Evolutionary conservation across 2,113 vertebrate genomes (phyloP).

Genomic region (Laticauda colubrina): DNA sequence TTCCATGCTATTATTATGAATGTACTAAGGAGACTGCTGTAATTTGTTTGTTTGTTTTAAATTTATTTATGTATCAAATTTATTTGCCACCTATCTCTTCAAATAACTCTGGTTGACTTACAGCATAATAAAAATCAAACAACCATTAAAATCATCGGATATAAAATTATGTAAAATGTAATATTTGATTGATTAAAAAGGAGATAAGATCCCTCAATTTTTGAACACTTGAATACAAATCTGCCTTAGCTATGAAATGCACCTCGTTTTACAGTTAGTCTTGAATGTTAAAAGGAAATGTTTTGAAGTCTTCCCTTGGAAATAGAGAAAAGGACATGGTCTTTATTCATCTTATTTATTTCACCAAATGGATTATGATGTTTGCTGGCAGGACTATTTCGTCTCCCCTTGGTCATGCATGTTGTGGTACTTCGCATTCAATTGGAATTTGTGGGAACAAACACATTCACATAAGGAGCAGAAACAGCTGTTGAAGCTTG

Average conservation of each 20-base stretch:
- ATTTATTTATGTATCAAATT: neutral
- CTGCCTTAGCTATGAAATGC: neutral
- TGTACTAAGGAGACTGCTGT: neutral
- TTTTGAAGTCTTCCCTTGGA: neutral
- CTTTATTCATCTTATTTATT: neutral
- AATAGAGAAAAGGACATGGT: neutral
- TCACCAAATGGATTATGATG: neutral
- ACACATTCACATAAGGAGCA: neutral
- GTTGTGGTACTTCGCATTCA: neutral
- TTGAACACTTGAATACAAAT: neutral
- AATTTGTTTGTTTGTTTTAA: neutral
- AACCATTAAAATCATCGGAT: neutral
- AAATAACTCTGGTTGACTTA: neutral
- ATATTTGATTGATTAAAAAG: neutral
- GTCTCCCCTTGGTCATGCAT: neutral
- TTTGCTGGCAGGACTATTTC: neutral
- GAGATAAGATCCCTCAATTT: neutral
- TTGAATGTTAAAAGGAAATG: neutral
- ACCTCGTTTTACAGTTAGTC: neutral
- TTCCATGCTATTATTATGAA: neutral
- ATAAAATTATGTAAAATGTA: neutral
- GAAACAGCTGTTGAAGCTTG: neutral
- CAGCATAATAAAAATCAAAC: neutral
- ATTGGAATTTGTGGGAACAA: neutral
- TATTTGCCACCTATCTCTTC: neutral